Conservation (phyloP, 1,140 invertebrate genomes). For the Periplaneta americana region DNA sequence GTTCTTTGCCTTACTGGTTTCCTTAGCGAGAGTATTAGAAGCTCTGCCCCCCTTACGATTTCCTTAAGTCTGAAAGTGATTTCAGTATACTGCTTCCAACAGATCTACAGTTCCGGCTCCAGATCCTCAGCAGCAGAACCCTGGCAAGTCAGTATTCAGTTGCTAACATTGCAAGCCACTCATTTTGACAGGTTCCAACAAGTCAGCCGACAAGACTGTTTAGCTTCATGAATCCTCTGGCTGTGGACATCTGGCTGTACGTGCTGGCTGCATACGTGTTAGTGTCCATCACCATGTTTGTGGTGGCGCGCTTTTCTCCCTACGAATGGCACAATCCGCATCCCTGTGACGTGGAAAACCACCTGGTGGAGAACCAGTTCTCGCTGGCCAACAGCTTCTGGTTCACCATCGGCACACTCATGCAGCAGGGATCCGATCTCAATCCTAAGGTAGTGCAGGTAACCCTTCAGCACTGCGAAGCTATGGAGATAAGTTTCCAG, state of each 20-base stretch:
- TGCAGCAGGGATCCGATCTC: slow-evolving; percentile 76
- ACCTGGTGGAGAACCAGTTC: slow-evolving; percentile 57
- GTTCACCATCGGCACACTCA: slow-evolving; percentile 77
- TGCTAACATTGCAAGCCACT: neutral
- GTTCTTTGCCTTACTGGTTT: too few species aligned
- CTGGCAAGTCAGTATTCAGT: too few species aligned
- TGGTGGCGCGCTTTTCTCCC: slow-evolving; percentile 73
- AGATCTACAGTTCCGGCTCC: too few species aligned
- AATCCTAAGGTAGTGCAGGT: slow-evolving; percentile 56
- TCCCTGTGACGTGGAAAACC: slow-evolving; percentile 57
- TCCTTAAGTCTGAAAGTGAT: too few species aligned
- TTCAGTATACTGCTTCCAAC: too few species aligned
- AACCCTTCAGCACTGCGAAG: neutral
- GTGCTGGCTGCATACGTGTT: slow-evolving; percentile 70
- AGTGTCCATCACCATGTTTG: slow-evolving; percentile 76
- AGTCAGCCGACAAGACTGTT: slow-evolving; percentile 71
- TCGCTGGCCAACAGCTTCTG: slow-evolving; percentile 68
- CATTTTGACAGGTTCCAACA: slow-evolving; percentile 50
- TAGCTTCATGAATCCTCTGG: slow-evolving; percentile 83
- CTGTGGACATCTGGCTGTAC: slow-evolving; percentile 78
- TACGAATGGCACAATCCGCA: slow-evolving; percentile 77
- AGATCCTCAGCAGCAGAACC: too few species aligned
- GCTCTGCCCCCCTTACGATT: too few species aligned
- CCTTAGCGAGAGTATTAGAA: too few species aligned
- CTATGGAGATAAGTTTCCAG: neutral